Evolutionary conservation across 2,888 invertebrate genomes (phyloP).

Genomic region (Gortyna flavago): DNA sequence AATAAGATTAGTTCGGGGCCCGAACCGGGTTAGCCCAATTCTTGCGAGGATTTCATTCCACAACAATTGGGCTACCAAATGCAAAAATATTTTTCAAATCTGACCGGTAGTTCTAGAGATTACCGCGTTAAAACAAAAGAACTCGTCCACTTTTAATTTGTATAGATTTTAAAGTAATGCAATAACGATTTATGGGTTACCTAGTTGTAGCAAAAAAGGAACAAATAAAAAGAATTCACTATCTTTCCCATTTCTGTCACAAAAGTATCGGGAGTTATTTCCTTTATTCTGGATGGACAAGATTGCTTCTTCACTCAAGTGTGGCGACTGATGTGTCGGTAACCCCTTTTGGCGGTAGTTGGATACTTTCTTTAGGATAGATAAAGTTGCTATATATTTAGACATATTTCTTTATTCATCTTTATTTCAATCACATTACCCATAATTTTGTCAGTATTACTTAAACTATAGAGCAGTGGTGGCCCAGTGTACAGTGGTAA

Average conservation of each 20-base stretch:
- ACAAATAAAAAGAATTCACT: background rate
- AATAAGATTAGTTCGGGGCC: too few relatives aligned
- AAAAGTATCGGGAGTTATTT: constrained; percentile 31
- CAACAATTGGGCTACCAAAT: too few relatives aligned
- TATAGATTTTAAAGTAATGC: too few relatives aligned
- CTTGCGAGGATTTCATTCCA: too few relatives aligned
- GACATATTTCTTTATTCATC: too few relatives aligned
- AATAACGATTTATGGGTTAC: too few relatives aligned
- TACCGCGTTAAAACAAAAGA: too few relatives aligned
- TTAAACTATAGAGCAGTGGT: background rate
- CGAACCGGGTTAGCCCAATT: too few relatives aligned
- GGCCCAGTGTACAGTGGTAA: too few relatives aligned
- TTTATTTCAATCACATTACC: background rate
- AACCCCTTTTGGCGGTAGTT: constrained; percentile 37
- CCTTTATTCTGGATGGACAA: constrained; percentile 32
- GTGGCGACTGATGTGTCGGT: constrained; percentile 31
- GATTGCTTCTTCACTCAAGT: constrained; percentile 28
- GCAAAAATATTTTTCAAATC: too few relatives aligned
- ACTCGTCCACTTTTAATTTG: too few relatives aligned
- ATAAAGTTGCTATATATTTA: constrained; percentile 13
- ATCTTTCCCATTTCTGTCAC: constrained; percentile 3
- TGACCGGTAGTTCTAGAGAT: too few relatives aligned
- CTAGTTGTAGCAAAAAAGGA: background rate
- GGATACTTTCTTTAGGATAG: constrained; percentile 34
- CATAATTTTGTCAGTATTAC: background rate